Conservation (phyloP, 2,888 invertebrate genomes). For the Pocota personata region DNA sequence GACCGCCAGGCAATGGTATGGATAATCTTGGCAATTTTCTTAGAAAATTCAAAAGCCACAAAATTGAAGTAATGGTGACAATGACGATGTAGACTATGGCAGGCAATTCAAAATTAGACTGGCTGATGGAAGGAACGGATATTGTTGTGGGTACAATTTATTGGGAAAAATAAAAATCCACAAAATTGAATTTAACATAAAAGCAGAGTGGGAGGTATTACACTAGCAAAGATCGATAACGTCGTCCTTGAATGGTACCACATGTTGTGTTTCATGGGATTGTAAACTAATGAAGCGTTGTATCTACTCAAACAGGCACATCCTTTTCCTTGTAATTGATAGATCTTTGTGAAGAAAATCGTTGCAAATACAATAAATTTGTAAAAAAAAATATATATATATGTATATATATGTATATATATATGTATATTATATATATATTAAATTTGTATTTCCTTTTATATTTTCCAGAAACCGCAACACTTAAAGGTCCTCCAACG, state of each 20-base stretch:
- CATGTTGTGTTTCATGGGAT: background rate
- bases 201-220: background rate
- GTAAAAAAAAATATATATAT: too few relatives aligned
- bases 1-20: background rate
- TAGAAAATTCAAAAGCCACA: background rate
- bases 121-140: background rate
- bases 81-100: background rate
- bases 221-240: background rate
- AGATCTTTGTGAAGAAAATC: slow-evolving; percentile 7
- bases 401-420: too few relatives aligned
- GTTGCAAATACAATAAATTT: background rate
- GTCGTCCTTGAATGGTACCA: background rate
- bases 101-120: background rate
- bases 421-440: too few relatives aligned
- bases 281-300: background rate
- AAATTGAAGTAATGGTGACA: background rate
- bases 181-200: slow-evolving; percentile 37
- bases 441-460: background rate
- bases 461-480: background rate
- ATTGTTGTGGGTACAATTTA: slow-evolving; percentile 5
- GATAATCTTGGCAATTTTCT: slow-evolving; percentile 35
- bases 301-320: background rate
- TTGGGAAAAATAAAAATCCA: slow-evolving; percentile 26
- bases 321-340: background rate
- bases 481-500: background rate